Evolutionary conservation across 2,888 invertebrate genomes (phyloP).

Genomic region (Biston betularia): DNA sequence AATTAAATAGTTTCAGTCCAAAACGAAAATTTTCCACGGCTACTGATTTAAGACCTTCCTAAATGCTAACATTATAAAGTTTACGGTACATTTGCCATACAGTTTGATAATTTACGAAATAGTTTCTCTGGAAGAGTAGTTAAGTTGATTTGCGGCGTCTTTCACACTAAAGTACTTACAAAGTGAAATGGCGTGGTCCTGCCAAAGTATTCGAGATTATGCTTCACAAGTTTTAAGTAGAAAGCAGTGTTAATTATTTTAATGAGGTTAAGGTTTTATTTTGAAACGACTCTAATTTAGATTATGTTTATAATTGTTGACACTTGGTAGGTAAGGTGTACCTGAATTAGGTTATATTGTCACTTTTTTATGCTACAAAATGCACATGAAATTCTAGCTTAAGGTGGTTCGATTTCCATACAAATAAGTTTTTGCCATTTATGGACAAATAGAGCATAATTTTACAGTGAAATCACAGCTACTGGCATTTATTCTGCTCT

Average conservation of each 20-base stretch:
- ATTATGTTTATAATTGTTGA: neutral
- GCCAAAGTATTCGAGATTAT: slow-evolving; percentile 37
- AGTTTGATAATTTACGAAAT: slow-evolving; percentile 46
- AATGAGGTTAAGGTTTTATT: neutral
- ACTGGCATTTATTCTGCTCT: no score
- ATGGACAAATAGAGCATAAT: no score
- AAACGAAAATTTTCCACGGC: slow-evolving; percentile 9
- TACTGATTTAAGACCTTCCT: slow-evolving; percentile 28
- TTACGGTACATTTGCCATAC: slow-evolving; percentile 42
- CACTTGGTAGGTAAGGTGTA: no score
- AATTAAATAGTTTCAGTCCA: slow-evolving; percentile 18
- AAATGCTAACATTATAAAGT: slow-evolving; percentile 40
- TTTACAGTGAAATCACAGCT: no score
- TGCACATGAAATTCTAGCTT: no score
- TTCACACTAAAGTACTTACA: slow-evolving; percentile 39
- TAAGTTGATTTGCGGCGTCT: slow-evolving; percentile 49
- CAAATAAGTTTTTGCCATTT: no score
- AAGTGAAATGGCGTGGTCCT: slow-evolving; percentile 37
- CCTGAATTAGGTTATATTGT: no score
- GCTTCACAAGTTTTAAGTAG: slow-evolving; percentile 35
- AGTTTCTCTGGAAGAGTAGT: slow-evolving; percentile 47
- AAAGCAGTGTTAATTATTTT: slow-evolving; percentile 27
- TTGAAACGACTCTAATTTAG: neutral
- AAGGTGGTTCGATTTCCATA: no score
- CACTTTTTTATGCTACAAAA: no score